Evolutionary conservation across 2,113 vertebrate genomes (phyloP), one percentile per base, ranked within the genome.

Genomic region (Nibea coibor): DNA sequence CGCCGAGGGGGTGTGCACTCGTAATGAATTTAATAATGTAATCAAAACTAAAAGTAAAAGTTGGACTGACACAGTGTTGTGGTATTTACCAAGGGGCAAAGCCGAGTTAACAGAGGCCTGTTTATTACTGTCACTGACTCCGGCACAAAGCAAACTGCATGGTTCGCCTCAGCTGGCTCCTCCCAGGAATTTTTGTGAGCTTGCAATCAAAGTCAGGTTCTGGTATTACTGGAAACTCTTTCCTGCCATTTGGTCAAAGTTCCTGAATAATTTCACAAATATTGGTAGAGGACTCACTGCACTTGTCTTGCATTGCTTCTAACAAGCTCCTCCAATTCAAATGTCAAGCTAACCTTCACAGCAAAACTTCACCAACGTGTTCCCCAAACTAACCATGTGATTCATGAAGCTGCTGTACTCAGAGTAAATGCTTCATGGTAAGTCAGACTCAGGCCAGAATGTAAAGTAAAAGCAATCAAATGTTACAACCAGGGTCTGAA

Each of bases 1-100:
- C 19, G 15, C 56, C 5, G 17, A 66, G 67, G 62, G 76, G 75
- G 54, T 24, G 78, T 31, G 42, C 35, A 16, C 58, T 28, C 12
- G 20, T 62, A 65, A 89, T 80, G 54, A 74, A 78, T 78, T 50
- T 65, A 70, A 71, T 72, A 82, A 86, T 81, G 72, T 35, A 68
- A 83, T 88, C 56, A 69, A 58, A 80, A 81, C 16, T 51, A 69
- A 70, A 78, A 77, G 22, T 48, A 66, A 58, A 62, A 75, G 67
- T 58, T 3, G 4, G 65, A 15, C 51, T 20, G 68, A 43, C 57
- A 35, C 56, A 17, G 63, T 45, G 42, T 5, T 31, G 39, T 14
- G 9, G 35, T 22, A 26, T 50, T 56, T 17, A 61, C 64, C 73
- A 6, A 28, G 14, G 61, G 56, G 57, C 64, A 65, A 53, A 79